Evolutionary conservation across 1,140 invertebrate species (phyloP).

Genomic region (Macrosteles quadrilineatus): DNA sequence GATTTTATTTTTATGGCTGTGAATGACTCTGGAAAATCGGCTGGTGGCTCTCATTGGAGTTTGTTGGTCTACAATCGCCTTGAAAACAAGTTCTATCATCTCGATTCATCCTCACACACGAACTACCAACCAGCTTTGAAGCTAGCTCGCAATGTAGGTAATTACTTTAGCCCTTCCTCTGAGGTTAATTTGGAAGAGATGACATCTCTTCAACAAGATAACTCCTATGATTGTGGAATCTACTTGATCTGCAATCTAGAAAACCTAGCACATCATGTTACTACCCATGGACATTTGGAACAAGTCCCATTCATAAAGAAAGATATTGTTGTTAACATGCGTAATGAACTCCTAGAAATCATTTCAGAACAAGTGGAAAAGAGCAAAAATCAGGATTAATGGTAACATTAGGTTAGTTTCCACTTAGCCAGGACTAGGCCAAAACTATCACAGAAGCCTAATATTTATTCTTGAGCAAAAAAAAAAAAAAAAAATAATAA

Average conservation of each 20-base stretch:
- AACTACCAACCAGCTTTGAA: constrained; percentile 59
- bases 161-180: constrained; percentile 52
- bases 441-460: no score
- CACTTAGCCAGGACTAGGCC: no score
- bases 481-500: no score
- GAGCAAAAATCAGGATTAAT: no score
- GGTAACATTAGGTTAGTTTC: no score
- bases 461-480: no score
- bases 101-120: constrained; percentile 68
- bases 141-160: constrained; percentile 58
- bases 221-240: constrained; percentile 81
- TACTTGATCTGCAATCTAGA: constrained; percentile 76
- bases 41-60: constrained; percentile 89
- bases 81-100: constrained; percentile 73
- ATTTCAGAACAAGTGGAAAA: not conserved
- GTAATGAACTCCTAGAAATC: constrained; percentile 5
- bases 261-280: constrained; percentile 37
- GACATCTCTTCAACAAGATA: constrained; percentile 69
- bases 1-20: constrained; percentile 84
- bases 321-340: not conserved
- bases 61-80: constrained; percentile 69
- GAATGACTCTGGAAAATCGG: constrained; percentile 74
- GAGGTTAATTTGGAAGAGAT: constrained; percentile 52
- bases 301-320: constrained; percentile 11
- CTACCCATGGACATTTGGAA: not conserved